Evolutionary conservation across 30 jellyfish, hydroid and myxozoan genomes (phyloP), one percentile per base, ranked within the genome.

Genomic region (Pseudorhiza aurosa): DNA sequence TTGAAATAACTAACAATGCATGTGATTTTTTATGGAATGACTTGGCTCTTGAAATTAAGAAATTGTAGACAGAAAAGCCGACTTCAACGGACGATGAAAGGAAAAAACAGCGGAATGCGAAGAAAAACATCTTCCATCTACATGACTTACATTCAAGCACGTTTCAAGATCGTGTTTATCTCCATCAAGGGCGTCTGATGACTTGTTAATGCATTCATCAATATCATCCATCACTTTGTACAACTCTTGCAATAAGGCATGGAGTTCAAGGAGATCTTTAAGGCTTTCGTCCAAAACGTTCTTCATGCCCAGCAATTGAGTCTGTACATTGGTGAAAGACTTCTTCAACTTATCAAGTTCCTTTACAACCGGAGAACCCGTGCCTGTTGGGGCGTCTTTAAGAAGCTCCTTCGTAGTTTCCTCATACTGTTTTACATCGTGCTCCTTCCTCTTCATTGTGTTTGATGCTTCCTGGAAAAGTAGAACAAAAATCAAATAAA

Each of bases 121-220:
- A 29, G 65, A 15, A 39, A 65, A 26, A 42, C 7, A 51, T 4
- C 18, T 15, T 10, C 24, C 50, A 24, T 11, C 8, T 21, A 2
- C 10, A 19, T 22, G 6, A 68, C 94, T 84, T 58, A 91, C 98
- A 42, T 53, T 57, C 58, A 91, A 58, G 68, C 98, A 91, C n/a
- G 87, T 58, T 77, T 83, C 85, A 63, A 91, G 29, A 46, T 91
- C 96, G 36, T 77, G 90, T 36, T 83, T 91, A 64, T 84, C 98
- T 1, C 96, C 96, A 62, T 84, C 96, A 11, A 83, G 58, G 4
- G 83, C 95, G 62, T 83, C 96, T 1, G 93, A 75, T 30, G 98
- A 77, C 50, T 77, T 83, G 33, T 88, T 73, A 47, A 84, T 91
- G 33, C 94, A 94, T 15, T 75, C 87, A 91, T 85, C 98, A 58